These are phyloP conservation scores for Dromococcyx pavoninus DNA, from an alignment of 2,797 vertebrate genomes.

Conservation along the genomic window DNA sequence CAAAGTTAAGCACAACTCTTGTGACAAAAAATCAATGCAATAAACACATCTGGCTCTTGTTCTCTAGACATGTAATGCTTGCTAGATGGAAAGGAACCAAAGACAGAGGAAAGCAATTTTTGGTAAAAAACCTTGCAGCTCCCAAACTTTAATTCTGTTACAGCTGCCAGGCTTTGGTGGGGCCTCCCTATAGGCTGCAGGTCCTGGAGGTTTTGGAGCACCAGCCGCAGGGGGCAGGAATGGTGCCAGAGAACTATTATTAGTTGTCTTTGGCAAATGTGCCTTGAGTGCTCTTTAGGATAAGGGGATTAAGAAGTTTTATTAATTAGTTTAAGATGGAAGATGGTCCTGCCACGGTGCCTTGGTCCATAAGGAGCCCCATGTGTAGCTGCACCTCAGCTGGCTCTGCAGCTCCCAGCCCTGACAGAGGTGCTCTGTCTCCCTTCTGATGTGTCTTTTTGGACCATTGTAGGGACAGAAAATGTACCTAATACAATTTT, in stretches of 20 bases:
- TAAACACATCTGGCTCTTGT: neutral
- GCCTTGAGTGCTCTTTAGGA: neutral
- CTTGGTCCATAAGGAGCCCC: neutral
- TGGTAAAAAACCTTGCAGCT: neutral
- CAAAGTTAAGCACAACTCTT: neutral
- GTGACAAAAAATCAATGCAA: neutral
- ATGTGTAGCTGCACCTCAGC: neutral
- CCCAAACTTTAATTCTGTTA: neutral
- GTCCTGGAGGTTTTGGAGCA: neutral
- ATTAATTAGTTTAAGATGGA: neutral
- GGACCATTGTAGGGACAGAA: neutral
- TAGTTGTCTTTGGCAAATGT: neutral
- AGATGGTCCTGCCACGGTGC: neutral
- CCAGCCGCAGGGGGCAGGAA: accelerated
- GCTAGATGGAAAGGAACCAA: neutral
- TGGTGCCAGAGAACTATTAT: neutral
- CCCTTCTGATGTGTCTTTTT: neutral
- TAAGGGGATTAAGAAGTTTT: neutral
- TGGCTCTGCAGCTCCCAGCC: neutral
- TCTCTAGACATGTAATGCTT: neutral
- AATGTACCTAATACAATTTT: neutral
- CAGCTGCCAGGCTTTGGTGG: neutral
- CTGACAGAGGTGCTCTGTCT: neutral
- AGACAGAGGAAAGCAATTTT: neutral
- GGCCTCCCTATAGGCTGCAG: neutral